Evolutionary conservation across 2,113 vertebrate genomes (phyloP).

Genomic region (Nansenia antarctica): DNA sequence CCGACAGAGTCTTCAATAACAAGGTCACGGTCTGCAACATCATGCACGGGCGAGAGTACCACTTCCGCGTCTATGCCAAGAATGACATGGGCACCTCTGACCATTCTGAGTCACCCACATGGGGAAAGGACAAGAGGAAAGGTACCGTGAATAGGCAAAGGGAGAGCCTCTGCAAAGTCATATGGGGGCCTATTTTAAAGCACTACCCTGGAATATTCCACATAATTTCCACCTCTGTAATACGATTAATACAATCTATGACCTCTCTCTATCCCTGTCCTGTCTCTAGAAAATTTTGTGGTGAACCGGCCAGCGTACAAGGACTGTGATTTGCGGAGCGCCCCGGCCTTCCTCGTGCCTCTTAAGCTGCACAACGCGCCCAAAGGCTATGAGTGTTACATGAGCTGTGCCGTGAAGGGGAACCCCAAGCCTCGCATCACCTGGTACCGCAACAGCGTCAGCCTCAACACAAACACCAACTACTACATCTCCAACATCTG

Average conservation of each 20-base stretch:
- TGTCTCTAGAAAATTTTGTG: conserved; percentile 63
- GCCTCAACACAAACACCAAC: conserved; percentile 70
- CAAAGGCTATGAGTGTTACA: conserved; percentile 79
- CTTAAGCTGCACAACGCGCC: conserved; percentile 81
- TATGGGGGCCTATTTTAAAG: no score
- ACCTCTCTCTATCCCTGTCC: background rate
- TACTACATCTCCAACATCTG: conserved; percentile 79
- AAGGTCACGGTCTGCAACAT: conserved; percentile 82
- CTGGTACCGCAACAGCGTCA: conserved; percentile 81
- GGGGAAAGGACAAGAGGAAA: conserved; percentile 73
- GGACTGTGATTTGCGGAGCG: conserved; percentile 66
- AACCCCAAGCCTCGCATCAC: conserved; percentile 78
- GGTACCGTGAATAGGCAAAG: conserved; percentile 43
- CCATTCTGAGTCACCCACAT: conserved; percentile 83
- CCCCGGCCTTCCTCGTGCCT: conserved; percentile 77
- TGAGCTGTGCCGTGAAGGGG: conserved; percentile 87
- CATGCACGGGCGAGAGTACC: conserved; percentile 82
- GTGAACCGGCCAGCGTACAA: conserved; percentile 58
- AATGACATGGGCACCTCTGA: conserved; percentile 83
- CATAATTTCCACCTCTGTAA: background rate
- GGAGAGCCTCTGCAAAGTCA: background rate
- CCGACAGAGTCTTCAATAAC: conserved; percentile 84
- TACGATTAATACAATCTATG: background rate
- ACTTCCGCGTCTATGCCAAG: conserved; percentile 88
- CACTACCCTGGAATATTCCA: background rate